A percentile compares a stretch with the other conserved stretches of the same genome.
Conservation (phyloP, 2,797 vertebrate species). For the Chrysocyon brachyurus region DNA sequence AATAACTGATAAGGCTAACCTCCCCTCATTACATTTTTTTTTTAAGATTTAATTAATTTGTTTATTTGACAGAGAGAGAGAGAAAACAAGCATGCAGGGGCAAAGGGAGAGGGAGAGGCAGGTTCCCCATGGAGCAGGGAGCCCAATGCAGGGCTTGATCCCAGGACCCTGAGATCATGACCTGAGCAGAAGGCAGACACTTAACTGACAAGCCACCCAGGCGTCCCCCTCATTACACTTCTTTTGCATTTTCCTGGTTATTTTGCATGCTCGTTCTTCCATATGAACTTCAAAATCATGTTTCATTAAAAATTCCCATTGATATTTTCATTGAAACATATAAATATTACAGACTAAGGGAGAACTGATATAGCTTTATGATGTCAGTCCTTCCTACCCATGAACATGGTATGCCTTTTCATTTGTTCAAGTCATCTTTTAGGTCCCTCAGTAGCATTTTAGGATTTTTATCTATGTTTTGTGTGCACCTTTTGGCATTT, state of each 20-base stretch:
- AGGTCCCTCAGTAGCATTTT: neutral
- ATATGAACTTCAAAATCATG: neutral
- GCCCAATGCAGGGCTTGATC: too few species aligned
- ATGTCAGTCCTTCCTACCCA: neutral
- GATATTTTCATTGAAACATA: neutral
- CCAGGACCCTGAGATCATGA: too few species aligned
- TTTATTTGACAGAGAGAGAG: too few species aligned
- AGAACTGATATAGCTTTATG: neutral
- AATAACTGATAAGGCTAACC: neutral
- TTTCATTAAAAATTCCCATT: neutral
- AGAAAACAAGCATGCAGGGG: too few species aligned
- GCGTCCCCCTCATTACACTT: neutral
- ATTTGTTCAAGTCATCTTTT: slow-evolving; percentile 24
- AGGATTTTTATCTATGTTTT: neutral
- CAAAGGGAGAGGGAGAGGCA: too few species aligned
- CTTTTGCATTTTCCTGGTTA: slow-evolving; percentile 24
- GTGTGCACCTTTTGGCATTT: neutral
- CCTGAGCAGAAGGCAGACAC: too few species aligned
- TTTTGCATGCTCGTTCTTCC: neutral
- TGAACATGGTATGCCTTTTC: neutral
- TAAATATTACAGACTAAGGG: neutral
- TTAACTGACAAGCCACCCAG: too few species aligned
- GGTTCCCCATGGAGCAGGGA: too few species aligned
- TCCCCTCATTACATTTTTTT: neutral
- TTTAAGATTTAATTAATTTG: too few species aligned